Evolutionary conservation across 2,113 vertebrate genomes (phyloP).

Genomic region (Nestor notabilis): DNA sequence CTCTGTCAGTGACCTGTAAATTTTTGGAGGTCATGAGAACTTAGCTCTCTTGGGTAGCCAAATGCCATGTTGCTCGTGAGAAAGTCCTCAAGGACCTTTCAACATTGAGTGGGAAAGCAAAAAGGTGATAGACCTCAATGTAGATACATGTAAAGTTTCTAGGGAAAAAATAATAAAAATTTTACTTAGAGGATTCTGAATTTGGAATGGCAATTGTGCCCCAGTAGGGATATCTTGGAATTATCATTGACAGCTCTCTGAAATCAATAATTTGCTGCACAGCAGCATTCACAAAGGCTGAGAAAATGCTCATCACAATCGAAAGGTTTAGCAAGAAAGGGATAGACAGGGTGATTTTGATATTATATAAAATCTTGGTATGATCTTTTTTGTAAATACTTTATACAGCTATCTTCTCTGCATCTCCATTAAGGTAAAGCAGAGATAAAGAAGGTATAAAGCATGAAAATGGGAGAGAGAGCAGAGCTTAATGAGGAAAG

Average conservation of each 20-base stretch:
- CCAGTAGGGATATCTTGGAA: not conserved
- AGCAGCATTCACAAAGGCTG: not conserved
- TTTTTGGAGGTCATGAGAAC: not conserved
- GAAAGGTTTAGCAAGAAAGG: not conserved
- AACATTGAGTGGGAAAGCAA: not conserved
- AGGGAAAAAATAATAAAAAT: not conserved
- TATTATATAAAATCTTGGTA: not conserved
- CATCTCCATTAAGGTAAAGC: not conserved
- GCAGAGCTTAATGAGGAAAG: not conserved
- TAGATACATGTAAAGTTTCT: not conserved
- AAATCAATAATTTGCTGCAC: not conserved
- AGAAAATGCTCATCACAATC: not conserved
- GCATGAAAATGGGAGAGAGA: fast-evolving
- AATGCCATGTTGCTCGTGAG: not conserved
- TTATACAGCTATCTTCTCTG: not conserved
- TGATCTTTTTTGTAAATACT: not conserved
- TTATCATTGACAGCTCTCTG: not conserved
- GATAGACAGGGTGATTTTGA: not conserved
- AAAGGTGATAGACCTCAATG: not conserved
- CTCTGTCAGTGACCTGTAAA: not conserved
- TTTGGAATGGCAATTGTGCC: not conserved
- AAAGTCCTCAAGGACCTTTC: not conserved
- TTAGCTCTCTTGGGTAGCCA: not conserved
- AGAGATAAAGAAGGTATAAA: not conserved
- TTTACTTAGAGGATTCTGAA: not conserved